These are phyloP conservation scores for Bhutanitis thaidina DNA, from an alignment of 2,888 invertebrate genomes.

Conservation along the genomic window DNA sequence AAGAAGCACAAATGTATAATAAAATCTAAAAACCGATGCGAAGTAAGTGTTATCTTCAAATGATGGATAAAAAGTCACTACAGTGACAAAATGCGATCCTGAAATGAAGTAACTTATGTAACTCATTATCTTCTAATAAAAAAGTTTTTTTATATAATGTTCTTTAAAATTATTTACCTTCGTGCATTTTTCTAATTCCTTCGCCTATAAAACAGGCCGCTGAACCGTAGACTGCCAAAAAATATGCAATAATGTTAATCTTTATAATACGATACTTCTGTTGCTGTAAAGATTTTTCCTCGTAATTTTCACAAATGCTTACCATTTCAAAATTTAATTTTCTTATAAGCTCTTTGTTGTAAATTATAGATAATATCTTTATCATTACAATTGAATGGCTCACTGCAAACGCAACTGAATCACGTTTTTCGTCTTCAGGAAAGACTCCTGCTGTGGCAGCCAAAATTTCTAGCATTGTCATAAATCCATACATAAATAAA, in stretches of 20 bases:
- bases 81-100: conserved; percentile 61
- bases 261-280: conserved; percentile 55
- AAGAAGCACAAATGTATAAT: conserved; percentile 43
- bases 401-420: conserved; percentile 57
- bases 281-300: conserved; percentile 42
- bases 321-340: conserved; percentile 50
- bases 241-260: conserved; percentile 53
- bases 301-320: conserved; percentile 47
- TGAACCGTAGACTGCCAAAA: conserved; percentile 46
- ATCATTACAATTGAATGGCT: conserved; percentile 62
- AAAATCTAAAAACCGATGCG: conserved; percentile 43
- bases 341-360: conserved; percentile 48
- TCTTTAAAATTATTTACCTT: conserved; percentile 33
- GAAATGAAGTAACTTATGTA: conserved; percentile 28
- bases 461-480: conserved; percentile 63
- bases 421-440: conserved; percentile 61
- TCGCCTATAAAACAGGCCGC: conserved; percentile 52
- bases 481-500: conserved; percentile 44
- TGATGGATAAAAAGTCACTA: conserved; percentile 61
- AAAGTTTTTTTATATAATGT: too few relatives aligned
- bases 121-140: too few relatives aligned
- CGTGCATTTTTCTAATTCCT: conserved; percentile 51
- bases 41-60: conserved; percentile 45
- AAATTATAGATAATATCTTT: conserved; percentile 52
- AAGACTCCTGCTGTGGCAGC: conserved; percentile 53